Evolutionary conservation across 2,113 vertebrate genomes (phyloP), one percentile per base, ranked within the genome.

Genomic region (Candoia aspera): DNA sequence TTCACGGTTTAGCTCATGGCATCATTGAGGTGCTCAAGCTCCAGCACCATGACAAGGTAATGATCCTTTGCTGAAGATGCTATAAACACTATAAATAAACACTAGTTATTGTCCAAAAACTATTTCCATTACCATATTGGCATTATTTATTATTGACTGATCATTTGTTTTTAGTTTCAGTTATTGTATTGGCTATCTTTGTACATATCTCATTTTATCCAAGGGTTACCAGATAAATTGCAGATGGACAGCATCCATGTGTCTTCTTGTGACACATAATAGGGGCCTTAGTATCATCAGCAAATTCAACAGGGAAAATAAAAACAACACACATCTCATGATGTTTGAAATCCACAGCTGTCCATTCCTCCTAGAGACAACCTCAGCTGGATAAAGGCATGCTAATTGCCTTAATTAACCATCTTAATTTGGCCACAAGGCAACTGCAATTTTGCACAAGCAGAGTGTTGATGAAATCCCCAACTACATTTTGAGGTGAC

Each of bases 401-500:
- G n/a, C 58, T 89, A 89, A 85, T 84, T 89, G 26, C 24, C 91
- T 92, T 53, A 84, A 92, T 93, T 92, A 91, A 58, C 84, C 55
- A 37, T 8, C 60, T 91, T 90, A 89, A 92, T 53, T 68, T 90
- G 83, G 15, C 37, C 68, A 6, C 33, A 33, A 60, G 89, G 53
- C 37, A 49, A 92, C 37, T 8, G 64, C 19, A 79, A 86, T 83
- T 92, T 94, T 95, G 60, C 46, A 68, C 93, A 85, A 94, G 29
- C 0, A 92, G 46, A 95, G 94, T 90, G 93, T 8, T 94, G 91
- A 49, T 23, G 88, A 62, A 93, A 42, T 91, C 94, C 90, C 93
- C 94, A 89, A 93, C 90, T 29, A 59, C 4, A 86, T 92, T 94
- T 95, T 90, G 92, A 92, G 23, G 55, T 84, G 9, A 8, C 54